A percentile compares a stretch with the other conserved stretches of the same genome.
Conservation (phyloP, 92 coral and sea anemone species). For the Zoanthus sansibaricus region DNA sequence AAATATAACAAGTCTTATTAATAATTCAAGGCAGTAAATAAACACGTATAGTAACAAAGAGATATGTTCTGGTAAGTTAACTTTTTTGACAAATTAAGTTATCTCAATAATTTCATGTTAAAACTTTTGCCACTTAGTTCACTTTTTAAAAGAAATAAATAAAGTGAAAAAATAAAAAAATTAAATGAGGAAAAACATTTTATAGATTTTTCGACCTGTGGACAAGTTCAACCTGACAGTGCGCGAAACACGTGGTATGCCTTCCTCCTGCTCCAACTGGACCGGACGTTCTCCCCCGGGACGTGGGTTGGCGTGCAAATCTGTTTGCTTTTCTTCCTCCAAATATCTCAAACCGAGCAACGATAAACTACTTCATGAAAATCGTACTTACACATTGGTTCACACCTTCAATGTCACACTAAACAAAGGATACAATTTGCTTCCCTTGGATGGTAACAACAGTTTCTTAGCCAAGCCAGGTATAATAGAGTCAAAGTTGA, state of each 20-base stretch:
- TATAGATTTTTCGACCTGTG: slow-evolving; percentile 35
- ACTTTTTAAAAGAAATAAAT: no score
- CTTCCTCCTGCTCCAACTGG: slow-evolving; percentile 24
- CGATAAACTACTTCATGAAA: slow-evolving; percentile 2
- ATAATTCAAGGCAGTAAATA: no score
- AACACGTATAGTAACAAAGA: no score
- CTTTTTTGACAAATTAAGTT: no score
- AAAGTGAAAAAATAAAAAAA: no score
- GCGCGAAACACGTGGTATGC: not conserved
- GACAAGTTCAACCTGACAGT: slow-evolving; percentile 4
- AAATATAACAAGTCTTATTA: no score
- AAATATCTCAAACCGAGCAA: not conserved
- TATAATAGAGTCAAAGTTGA: slow-evolving; percentile 41
- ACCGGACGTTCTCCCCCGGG: not conserved
- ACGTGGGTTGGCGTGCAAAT: not conserved
- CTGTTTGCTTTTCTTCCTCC: slow-evolving; percentile 22
- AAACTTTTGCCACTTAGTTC: no score
- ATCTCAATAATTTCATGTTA: no score
- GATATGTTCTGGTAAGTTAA: no score
- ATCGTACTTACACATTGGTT: slow-evolving; percentile 53
- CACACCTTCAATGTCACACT: slow-evolving; percentile 51
- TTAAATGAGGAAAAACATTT: not conserved
- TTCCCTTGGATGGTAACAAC: slow-evolving; percentile 47
- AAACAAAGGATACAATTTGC: slow-evolving; percentile 72
- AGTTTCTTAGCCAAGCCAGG: slow-evolving; percentile 59